Base-by-base conservation (phyloP, 2,888 invertebrate species). In the Bugula neritina region DNA sequence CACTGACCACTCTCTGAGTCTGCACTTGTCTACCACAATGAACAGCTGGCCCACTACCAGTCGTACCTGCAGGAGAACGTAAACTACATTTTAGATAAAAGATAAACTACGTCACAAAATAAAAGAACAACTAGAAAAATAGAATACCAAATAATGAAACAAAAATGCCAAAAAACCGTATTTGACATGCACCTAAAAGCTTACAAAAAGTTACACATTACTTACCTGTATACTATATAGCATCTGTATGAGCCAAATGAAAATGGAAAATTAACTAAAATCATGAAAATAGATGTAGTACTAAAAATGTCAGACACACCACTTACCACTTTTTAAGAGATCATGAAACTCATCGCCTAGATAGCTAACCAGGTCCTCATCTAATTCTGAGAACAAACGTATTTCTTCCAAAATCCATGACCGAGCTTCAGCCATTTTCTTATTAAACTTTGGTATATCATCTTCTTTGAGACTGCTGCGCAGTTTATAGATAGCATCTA, bases 311-410 rank as follows among this genome's bases (percentile, higher is more conserved):
- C n/a, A n/a, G n/a, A n/a, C n/a, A n/a, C n/a, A n/a, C n/a, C 17
- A 63, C 29, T 13, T 31, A 63, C 63, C 63, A 63, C 3, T 27
- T 63, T 63, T 63, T 31, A 63, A 31, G n/a, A 63, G 63, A 13
- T 63, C 25, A 34, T 34, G 31, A 31, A 63, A 63, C 63, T 63
- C 63, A 5, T 63, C 63, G 2, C 63, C 63, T 10, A 31, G 29
- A 63, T 63, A 63, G 10, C 31, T 31, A 13, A 63, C 27, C 2
- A 31, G 31, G 31, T 63, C 63, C 13, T 2, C 31, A 31, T 63
- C 63, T 10, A 63, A 31, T 25, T 63, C 63, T 29, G 29, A 13
- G n/a, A 63, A 63, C 13, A 31, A 25, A 13, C 31, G 27, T 2
- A 63, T 63, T 31, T 63, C 63, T 31, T 31, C 31, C 3, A 27